phyloP scores from a whole-genome alignment of 2,113 vertebrate species.

The Trochalopteron elliotii region DNA sequence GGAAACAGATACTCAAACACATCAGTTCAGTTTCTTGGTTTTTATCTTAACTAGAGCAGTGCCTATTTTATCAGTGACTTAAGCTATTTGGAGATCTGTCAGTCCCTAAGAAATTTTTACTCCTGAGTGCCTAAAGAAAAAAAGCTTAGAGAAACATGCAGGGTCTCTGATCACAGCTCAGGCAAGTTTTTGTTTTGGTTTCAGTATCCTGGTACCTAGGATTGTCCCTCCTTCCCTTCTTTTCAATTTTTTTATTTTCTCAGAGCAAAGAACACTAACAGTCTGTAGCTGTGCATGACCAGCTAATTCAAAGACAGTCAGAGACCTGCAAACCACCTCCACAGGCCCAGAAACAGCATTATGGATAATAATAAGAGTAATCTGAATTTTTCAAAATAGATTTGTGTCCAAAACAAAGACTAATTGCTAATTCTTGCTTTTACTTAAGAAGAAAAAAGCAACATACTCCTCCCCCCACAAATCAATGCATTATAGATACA shows the following conservation, averaged over 20 bases:
- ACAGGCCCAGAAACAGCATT: rapidly evolving
- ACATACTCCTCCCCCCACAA: background rate
- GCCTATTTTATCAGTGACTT: background rate
- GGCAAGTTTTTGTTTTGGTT: background rate
- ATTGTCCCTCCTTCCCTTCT: background rate
- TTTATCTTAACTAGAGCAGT: background rate
- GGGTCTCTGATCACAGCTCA: background rate
- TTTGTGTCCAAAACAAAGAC: background rate
- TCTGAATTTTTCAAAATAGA: background rate
- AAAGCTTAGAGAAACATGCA: background rate
- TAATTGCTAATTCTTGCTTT: background rate
- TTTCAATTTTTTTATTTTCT: background rate
- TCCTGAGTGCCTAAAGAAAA: background rate
- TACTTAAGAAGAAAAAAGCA: background rate
- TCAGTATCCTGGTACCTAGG: background rate
- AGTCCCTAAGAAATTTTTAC: background rate
- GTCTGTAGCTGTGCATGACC: background rate
- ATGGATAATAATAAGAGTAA: background rate
- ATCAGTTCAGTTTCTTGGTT: background rate
- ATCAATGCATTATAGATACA: conserved; percentile 10
- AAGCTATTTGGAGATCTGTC: background rate
- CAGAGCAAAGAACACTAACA: background rate
- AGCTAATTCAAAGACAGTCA: background rate
- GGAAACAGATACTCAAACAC: background rate
- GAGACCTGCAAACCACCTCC: background rate